Evolutionary conservation across 2,113 vertebrate genomes (phyloP).

Genomic region (Fukomys damarensis): DNA sequence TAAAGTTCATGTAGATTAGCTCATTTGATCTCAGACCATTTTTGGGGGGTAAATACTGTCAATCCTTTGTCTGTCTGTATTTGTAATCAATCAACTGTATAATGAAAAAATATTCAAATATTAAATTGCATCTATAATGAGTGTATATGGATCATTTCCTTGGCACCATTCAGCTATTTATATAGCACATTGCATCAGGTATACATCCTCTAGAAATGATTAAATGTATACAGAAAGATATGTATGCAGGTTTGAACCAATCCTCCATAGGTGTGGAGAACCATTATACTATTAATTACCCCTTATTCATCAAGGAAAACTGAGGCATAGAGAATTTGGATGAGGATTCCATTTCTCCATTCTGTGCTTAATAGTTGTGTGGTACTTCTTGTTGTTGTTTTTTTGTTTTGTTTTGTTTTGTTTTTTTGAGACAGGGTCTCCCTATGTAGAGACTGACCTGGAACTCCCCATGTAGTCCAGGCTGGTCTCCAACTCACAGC

Average conservation of each 20-base stretch:
- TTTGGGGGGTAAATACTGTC: neutral
- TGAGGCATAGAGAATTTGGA: neutral
- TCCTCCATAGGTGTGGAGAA: too few species aligned
- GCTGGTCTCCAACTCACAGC: too few species aligned
- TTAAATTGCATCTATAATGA: neutral
- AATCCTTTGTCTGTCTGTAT: neutral
- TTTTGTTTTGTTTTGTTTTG: too few species aligned
- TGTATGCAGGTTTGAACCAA: neutral
- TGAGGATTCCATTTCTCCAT: neutral
- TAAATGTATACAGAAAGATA: neutral
- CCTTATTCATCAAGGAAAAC: neutral
- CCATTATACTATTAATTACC: neutral
- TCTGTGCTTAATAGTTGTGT: neutral
- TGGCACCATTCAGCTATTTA: neutral
- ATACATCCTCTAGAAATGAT: neutral
- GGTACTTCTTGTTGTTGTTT: neutral
- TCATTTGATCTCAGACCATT: neutral
- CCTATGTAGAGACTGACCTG: too few species aligned
- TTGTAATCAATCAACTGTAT: neutral
- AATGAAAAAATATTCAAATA: neutral
- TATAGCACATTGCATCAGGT: neutral
- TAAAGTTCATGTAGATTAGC: neutral
- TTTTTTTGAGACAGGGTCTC: too few species aligned
- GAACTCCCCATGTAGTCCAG: too few species aligned
- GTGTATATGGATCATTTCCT: neutral